Evolutionary conservation across 2,797 vertebrate genomes (phyloP), one percentile per base, ranked within the genome.

Genomic region (Pterois miles): DNA sequence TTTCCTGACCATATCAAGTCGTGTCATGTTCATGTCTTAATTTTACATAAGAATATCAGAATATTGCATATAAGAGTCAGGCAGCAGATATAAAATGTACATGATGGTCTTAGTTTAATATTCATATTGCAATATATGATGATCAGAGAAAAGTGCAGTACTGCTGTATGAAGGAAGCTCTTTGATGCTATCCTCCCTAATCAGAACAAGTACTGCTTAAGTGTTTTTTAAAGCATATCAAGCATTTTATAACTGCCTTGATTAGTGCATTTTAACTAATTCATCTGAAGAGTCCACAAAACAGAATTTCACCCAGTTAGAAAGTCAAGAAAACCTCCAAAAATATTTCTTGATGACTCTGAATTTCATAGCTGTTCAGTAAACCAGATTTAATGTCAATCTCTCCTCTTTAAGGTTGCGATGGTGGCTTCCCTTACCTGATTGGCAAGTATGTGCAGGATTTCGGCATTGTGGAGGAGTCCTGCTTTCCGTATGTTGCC

Each of bases 341-440:
- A 60, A 66, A 12, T 46, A 46, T 46, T 48, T 48, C 18, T 48
- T 11, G 13, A 65, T 5, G 16, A n/a, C 4, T 22, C 11, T 22
- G 43, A 29, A 57, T 52, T 33, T 22, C 46, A 6, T 18, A n/a
- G 46, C 14, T 40, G 20, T 25, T 27, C 14, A 16, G 9, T 23
- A 48, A 65, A 63, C 2, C 27, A 11, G n/a, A 54, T 31, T 29
- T 33, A 11, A 62, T 23, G 5, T 25, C 52, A 3, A 14, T 52
- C 13, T 78, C 23, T 53, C 18, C 20, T 54, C 33, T 70, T 70
- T 6, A 77, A 99, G 98, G 98, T 52, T 99, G 98, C 3, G 95
- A 97, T 4, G 98, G 98, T 2, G 98, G 98, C 1, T 99, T 99
- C 86, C 98, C 98, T 0, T 99, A 98, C 85, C 96, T 99, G 79